Evolutionary conservation across 2,888 invertebrate species (phyloP).

Genomic region (Colletes collaris): DNA sequence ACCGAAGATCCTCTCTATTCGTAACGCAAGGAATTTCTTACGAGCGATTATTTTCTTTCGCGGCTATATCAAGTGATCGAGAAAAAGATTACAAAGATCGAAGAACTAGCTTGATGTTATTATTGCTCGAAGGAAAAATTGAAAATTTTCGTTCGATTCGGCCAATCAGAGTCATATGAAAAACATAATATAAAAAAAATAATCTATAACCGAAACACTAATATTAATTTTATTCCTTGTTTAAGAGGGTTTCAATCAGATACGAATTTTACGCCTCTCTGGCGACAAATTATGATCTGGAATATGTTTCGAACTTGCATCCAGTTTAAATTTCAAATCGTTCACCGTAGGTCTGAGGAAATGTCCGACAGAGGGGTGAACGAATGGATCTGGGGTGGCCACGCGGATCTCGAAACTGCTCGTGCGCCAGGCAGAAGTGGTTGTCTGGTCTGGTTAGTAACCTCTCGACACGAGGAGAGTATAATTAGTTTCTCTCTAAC

Average conservation of each 20-base stretch:
- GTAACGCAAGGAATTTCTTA: too few relatives aligned
- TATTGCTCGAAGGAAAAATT: too few relatives aligned
- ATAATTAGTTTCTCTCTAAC: conserved; percentile 58
- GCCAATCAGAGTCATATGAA: too few relatives aligned
- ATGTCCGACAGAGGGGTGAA: neutral
- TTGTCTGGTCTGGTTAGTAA: conserved; percentile 64
- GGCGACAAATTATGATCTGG: too few relatives aligned
- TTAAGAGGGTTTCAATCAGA: too few relatives aligned
- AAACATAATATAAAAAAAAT: too few relatives aligned
- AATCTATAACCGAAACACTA: too few relatives aligned
- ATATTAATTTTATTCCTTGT: too few relatives aligned
- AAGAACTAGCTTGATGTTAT: neutral
- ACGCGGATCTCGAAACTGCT: conserved; percentile 17
- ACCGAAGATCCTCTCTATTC: too few relatives aligned
- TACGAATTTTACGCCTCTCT: too few relatives aligned
- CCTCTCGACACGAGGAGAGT: conserved; percentile 61
- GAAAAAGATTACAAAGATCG: neutral
- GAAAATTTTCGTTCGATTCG: neutral
- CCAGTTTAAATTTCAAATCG: neutral
- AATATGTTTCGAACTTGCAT: too few relatives aligned
- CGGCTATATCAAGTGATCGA: neutral
- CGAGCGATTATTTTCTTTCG: neutral
- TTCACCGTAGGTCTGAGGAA: too few relatives aligned
- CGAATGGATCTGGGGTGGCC: conserved; percentile 20
- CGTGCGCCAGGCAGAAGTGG: conserved; percentile 44